Evolutionary conservation across 2,888 invertebrate species (phyloP).

Genomic region (Horisme vitalbata): DNA sequence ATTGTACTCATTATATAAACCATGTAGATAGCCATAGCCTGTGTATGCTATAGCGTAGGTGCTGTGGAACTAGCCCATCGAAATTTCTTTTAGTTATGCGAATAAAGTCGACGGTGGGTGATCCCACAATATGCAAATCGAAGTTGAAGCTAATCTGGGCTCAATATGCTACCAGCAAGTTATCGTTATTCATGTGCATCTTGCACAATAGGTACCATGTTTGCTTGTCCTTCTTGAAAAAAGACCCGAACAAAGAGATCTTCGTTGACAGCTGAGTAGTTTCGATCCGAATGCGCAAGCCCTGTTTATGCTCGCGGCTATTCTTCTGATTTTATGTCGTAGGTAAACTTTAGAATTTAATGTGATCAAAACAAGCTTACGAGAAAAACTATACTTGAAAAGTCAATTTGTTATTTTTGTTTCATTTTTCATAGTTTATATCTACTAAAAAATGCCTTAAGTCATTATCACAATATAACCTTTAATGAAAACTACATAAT

Average conservation of each 20-base stretch:
- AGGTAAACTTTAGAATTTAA: no score
- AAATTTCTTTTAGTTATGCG: no score
- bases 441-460: no score
- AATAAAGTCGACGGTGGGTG: slow-evolving; percentile 39
- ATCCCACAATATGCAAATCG: slow-evolving; percentile 64
- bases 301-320: slow-evolving; percentile 22
- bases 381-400: no score
- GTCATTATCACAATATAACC: no score
- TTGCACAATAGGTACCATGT: slow-evolving; percentile 70
- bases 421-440: no score
- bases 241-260: slow-evolving; percentile 57
- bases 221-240: slow-evolving; percentile 72
- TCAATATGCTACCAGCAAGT: slow-evolving; percentile 60
- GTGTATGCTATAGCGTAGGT: no score
- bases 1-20: no score
- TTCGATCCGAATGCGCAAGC: slow-evolving; percentile 27
- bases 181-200: slow-evolving; percentile 72
- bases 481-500: slow-evolving; percentile 19
- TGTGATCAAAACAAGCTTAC: no score
- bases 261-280: slow-evolving; percentile 67
- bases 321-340: slow-evolving; percentile 11
- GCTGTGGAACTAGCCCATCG: no score
- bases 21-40: no score
- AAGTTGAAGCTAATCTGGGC: slow-evolving; percentile 60
- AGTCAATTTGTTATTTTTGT: no score